Evolutionary conservation across 2,888 invertebrate genomes (phyloP), one percentile per base, ranked within the genome.

Genomic region (Dynastes grantii): DNA sequence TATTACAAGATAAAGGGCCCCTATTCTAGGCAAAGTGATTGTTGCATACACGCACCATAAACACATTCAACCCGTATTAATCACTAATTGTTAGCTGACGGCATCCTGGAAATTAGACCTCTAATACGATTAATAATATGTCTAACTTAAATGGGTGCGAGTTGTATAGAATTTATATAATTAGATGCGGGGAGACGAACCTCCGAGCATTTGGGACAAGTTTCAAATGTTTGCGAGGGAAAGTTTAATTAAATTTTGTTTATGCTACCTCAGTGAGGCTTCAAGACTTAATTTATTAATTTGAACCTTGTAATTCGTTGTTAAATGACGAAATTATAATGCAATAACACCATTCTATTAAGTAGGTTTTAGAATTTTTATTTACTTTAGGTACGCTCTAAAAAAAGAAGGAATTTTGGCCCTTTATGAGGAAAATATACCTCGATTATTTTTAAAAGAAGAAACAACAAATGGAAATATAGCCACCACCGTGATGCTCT

Each of bases 141-240:
- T 58, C 55, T 58, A 58, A 58, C 22, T 45, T 45, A 45, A 45
- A 45, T 45, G 22, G 16, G 55, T 8, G 8, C 22, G 22, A 8
- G 5, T 58, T 58, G 16, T 58, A 58, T 58, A 58, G 55, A 58
- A 58, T 58, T 22, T 22, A 58, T 58, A 22, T 58, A 22, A 58
- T 58, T 58, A 58, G 22, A 58, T 22, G 55, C 55, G 55, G 22
- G 22, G 55, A 22, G 22, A 16, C 55, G 22, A 58, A 22, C 55
- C 6, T 58, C 55, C 22, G 4, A 16, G 55, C 22, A 6, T 58
- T 58, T 16, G 55, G 55, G 55, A 22, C 55, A 58, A 58, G 55
- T 58, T 58, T 58, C 22, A 58, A 58, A 58, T 58, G 55, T 58
- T 58, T 22, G 55, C 8, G 22, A 58, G 8, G 55, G 22, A 58